phyloP scores from a whole-genome alignment of 2,797 vertebrate species.

The Acomys russatus region DNA sequence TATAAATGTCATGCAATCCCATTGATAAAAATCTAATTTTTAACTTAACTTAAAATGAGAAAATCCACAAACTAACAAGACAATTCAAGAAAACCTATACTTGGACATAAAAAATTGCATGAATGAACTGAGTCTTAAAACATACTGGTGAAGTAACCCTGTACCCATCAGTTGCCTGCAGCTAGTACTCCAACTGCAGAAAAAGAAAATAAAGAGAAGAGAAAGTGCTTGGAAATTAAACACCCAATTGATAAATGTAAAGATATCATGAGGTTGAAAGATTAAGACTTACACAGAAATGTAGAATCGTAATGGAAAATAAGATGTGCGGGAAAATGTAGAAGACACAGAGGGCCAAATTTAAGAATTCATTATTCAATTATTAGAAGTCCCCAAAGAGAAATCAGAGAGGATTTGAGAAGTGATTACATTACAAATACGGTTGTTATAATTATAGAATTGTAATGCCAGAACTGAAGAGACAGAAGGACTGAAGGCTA shows the following conservation, averaged over 20 bases:
- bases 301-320: neutral
- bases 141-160: neutral
- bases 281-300: neutral
- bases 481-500: conserved; percentile 28
- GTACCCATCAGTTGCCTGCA: neutral
- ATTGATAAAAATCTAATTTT: neutral
- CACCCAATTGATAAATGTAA: neutral
- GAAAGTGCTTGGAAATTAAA: neutral
- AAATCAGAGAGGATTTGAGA: neutral
- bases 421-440: conserved; percentile 37
- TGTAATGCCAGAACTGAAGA: conserved; percentile 7
- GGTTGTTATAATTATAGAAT: conserved; percentile 13
- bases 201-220: neutral
- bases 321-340: neutral
- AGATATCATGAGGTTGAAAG: conserved; percentile 17
- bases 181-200: neutral
- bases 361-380: neutral
- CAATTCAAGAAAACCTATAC: neutral
- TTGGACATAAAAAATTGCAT: neutral
- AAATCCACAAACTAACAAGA: neutral
- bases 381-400: neutral
- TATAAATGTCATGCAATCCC: neutral
- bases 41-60: neutral
- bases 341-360: neutral
- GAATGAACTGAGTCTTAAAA: neutral